phyloP scores from a whole-genome alignment of 2,888 invertebrate species.

The Odontocolon sp. region DNA sequence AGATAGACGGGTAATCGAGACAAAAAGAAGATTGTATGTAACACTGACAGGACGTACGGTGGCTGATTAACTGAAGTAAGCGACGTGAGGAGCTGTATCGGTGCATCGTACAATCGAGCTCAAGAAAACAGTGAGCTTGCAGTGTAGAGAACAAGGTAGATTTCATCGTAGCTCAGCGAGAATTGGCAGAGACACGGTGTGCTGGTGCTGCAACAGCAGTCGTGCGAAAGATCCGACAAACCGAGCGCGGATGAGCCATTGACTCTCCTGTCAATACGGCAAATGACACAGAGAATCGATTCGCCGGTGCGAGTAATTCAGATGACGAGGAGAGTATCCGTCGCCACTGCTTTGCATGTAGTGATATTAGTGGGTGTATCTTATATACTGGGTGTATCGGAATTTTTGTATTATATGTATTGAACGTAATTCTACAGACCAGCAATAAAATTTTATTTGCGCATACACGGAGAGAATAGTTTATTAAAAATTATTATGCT shows the following conservation, averaged over 20 bases:
- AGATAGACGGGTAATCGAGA: too few relatives aligned
- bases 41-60: too few relatives aligned
- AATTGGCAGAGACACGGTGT: constrained; percentile 42
- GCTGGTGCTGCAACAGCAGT: constrained; percentile 34
- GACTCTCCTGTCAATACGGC: constrained; percentile 51
- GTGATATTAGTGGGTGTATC: not conserved
- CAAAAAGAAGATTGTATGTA: too few relatives aligned
- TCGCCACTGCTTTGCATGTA: not conserved
- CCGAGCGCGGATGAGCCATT: constrained; percentile 26
- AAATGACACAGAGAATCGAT: constrained; percentile 48
- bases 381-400: not conserved
- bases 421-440: not conserved
- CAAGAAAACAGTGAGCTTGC: not conserved
- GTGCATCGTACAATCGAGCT: not conserved
- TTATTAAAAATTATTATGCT: too few relatives aligned
- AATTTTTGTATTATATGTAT: not conserved
- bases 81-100: not conserved
- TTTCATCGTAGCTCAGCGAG: constrained; percentile 35
- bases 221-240: not conserved
- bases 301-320: constrained; percentile 23
- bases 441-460: too few relatives aligned
- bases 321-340: constrained; percentile 9
- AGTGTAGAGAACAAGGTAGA: constrained; percentile 6
- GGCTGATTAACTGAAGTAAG: constrained; percentile 20
- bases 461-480: too few relatives aligned